Evolutionary conservation across 2,797 vertebrate genomes (phyloP), one percentile per base, ranked within the genome.

Genomic region (Eulemur coronatus): DNA sequence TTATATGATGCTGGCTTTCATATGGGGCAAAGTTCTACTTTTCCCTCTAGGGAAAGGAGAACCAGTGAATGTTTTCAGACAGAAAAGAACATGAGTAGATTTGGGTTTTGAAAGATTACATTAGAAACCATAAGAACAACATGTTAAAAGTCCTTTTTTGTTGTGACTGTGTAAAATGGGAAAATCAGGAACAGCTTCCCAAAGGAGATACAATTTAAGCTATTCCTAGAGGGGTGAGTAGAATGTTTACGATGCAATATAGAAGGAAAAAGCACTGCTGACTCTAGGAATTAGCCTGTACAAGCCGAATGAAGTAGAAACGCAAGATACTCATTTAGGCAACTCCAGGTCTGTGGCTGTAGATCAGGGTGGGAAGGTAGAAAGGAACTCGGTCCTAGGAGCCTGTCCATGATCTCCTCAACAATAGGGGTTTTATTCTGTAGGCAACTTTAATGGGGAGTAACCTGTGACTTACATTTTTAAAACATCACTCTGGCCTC

Each of bases 391-490:
- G 14, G 28, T 35, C 50, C 17, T 61, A 28, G 26, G 38, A 76
- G 33, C 1, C 67, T 46, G 2, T 33, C 8, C 7, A 0, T 17
- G 13, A 7, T 24, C 12, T 41, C 28, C 28, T 30, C 7, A 24
- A 46, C 28, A 67, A 26, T 4, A 18, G 7, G 4, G 5, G 2
- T 57, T 76, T 81, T 69, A 55, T 57, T 81, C 65, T 57, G 15
- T 13, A 63, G 17, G 38, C 80, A 24, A 70, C 11, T 52, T 89
- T 48, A 78, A 59, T 28, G 24, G 24, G 24, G 38, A 76, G 22
- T 38, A 48, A 59, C 33, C 35, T 61, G 5, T 0, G 8, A 35
- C 28, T 46, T 30, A 12, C 30, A 17, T 28, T 65, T 67, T 55
- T 41, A 15, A 90, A 76, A 63, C 41, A 50, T 22, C 38, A 3